Evolutionary conservation across 2,888 invertebrate species (phyloP).

Genomic region (Gari tellinella): DNA sequence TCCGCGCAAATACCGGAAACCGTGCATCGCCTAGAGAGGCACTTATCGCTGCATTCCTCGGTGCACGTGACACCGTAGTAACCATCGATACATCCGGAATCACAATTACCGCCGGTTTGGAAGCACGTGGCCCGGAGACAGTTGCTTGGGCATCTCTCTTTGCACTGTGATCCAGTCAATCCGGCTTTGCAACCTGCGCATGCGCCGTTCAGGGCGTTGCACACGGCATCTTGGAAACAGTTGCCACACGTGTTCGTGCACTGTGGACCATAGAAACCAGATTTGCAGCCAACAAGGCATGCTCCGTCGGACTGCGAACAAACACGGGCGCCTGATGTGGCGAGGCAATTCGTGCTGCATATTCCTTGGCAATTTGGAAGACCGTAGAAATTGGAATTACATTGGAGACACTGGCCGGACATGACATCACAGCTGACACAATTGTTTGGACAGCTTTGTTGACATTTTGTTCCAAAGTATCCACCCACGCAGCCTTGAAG

Average conservation of each 20-base stretch:
- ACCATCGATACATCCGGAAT: slow-evolving; percentile 32
- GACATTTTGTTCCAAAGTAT: slow-evolving; percentile 17
- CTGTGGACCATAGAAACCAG: slow-evolving; percentile 27
- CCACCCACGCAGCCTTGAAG: slow-evolving; percentile 22
- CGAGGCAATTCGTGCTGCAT: slow-evolving; percentile 37
- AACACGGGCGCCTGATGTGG: background rate
- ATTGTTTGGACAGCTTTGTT: slow-evolving; percentile 6
- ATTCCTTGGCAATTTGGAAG: slow-evolving; percentile 13
- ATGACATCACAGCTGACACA: slow-evolving; percentile 30
- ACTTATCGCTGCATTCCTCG: slow-evolving; percentile 22
- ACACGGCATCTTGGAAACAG: slow-evolving; percentile 15
- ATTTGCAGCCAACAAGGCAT: slow-evolving; percentile 29
- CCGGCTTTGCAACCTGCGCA: slow-evolving; percentile 20
- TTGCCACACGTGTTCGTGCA: slow-evolving; percentile 32
- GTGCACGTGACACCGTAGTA: slow-evolving; percentile 30
- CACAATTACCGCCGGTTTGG: slow-evolving; percentile 24
- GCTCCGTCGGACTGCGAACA: slow-evolving; percentile 25
- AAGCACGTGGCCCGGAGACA: slow-evolving; percentile 1
- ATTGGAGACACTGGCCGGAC: slow-evolving; percentile 20
- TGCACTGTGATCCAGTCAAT: slow-evolving; percentile 26
- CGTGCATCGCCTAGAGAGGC: slow-evolving; percentile 16
- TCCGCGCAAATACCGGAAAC: slow-evolving; percentile 19
- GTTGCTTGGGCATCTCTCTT: slow-evolving; percentile 4
- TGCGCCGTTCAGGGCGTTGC: slow-evolving; percentile 17
- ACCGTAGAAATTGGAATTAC: slow-evolving; percentile 20